Conservation (phyloP, 1,140 invertebrate species). For the Scaptomyza pallida region DNA sequence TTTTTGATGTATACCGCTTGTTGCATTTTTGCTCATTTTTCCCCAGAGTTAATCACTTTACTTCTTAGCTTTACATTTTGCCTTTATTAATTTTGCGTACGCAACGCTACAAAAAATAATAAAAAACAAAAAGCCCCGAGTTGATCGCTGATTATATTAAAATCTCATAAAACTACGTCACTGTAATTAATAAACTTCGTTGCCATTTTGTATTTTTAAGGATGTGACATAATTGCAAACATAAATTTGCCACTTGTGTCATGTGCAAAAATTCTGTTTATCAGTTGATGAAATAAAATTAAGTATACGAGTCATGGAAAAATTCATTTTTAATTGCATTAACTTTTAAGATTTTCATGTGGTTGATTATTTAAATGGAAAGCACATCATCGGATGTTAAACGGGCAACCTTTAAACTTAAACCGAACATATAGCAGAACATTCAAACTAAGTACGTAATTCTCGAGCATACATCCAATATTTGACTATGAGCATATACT, state of each 20-base stretch:
- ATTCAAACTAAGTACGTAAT: not conserved
- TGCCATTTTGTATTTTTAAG: slow-evolving; percentile 33
- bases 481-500: not conserved
- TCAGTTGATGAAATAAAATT: not conserved
- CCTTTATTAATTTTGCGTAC: slow-evolving; percentile 36
- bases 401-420: no score
- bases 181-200: slow-evolving; percentile 69
- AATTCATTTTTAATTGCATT: not conserved
- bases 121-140: slow-evolving; percentile 5
- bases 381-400: no score
- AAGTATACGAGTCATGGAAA: not conserved
- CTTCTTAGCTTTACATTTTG: slow-evolving; percentile 38
- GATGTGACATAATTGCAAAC: slow-evolving; percentile 17
- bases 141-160: slow-evolving; percentile 60
- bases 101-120: no score
- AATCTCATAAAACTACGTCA: slow-evolving; percentile 63
- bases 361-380: slow-evolving; percentile 2
- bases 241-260: not conserved
- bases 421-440: no score
- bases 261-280: slow-evolving; percentile 6
- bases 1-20: slow-evolving; percentile 27
- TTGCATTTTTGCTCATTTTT: slow-evolving; percentile 37
- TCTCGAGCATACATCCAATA: not conserved
- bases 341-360: not conserved
- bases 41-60: slow-evolving; percentile 57